These are phyloP conservation scores for Tribolium castaneum DNA, from an alignment of 1,140 invertebrate species.

Conservation along the genomic window DNA sequence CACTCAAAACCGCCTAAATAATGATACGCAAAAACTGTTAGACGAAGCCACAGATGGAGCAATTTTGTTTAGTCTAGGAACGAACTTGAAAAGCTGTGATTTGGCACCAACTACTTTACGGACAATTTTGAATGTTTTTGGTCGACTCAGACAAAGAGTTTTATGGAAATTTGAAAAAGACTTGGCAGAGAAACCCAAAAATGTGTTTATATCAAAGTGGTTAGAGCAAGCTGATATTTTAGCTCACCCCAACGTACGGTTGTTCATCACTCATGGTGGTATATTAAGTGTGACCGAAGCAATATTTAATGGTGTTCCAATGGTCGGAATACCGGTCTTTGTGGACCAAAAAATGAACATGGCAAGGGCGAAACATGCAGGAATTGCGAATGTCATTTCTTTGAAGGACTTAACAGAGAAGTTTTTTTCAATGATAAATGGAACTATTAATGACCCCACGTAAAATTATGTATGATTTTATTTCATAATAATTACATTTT, in stretches of 20 bases:
- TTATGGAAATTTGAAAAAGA: conserved; percentile 70
- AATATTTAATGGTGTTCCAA: conserved; percentile 65
- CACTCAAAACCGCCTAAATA: conserved; percentile 62
- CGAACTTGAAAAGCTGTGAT: conserved; percentile 63
- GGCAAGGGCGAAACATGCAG: conserved; percentile 52
- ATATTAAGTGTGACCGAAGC: conserved; percentile 66
- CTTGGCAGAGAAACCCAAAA: conserved; percentile 64
- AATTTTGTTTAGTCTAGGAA: conserved; percentile 68
- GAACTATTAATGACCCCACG: conserved; percentile 57
- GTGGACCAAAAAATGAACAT: conserved; percentile 58
- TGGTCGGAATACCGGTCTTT: conserved; percentile 64
- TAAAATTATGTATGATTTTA: conserved; percentile 13
- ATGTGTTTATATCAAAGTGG: conserved; percentile 67
- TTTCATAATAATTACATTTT: background rate
- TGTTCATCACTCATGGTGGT: conserved; percentile 70
- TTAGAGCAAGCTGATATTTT: conserved; percentile 73
- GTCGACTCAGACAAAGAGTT: conserved; percentile 65
- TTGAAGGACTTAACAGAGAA: conserved; percentile 55
- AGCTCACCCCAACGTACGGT: conserved; percentile 57
- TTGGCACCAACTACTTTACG: conserved; percentile 62
- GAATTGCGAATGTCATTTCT: conserved; percentile 58
- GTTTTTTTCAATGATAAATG: conserved; percentile 51
- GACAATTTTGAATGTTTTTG: conserved; percentile 64
- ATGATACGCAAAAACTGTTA: conserved; percentile 65
- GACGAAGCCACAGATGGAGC: conserved; percentile 65